Evolutionary conservation across 2,888 invertebrate genomes (phyloP).

Genomic region (Pherbina coryleti): DNA sequence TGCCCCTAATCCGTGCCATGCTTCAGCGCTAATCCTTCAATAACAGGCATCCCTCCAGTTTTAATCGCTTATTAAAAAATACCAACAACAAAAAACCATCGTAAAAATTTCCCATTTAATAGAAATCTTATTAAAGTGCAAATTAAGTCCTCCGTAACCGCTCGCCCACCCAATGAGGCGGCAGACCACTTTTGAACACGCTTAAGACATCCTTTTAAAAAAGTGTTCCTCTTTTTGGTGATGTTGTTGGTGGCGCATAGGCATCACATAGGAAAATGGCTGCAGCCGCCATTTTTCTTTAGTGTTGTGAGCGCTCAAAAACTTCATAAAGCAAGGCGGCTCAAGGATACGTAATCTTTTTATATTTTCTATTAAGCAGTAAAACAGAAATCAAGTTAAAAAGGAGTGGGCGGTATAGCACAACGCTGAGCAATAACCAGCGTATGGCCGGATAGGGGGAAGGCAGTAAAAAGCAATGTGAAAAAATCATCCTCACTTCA

Average conservation of each 20-base stretch:
- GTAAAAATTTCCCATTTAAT: conserved; percentile 11
- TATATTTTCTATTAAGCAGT: neutral
- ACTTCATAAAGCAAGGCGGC: neutral
- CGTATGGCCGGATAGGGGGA: neutral
- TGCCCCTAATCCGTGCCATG: neutral
- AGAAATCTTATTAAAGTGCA: conserved; percentile 39
- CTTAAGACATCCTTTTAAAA: neutral
- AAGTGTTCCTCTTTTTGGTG: neutral
- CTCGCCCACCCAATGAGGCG: neutral
- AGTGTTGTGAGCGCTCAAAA: neutral
- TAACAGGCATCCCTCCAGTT: neutral
- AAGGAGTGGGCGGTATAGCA: neutral
- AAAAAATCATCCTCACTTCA: conserved; percentile 1
- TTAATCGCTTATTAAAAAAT: conserved; percentile 12
- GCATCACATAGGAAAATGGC: neutral
- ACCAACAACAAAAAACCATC: neutral
- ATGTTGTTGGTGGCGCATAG: neutral
- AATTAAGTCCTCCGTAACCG: conserved; percentile 37
- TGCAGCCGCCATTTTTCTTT: neutral
- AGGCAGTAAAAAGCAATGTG: conserved; percentile 9
- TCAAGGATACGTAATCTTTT: conserved; percentile 7
- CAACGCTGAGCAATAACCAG: neutral
- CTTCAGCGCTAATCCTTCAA: conserved; percentile 14
- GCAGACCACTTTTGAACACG: no score
- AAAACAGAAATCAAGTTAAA: conserved; percentile 11